These are phyloP conservation scores for Chrysoperla carnea DNA, from an alignment of 1,140 invertebrate species.

Conservation along the genomic window DNA sequence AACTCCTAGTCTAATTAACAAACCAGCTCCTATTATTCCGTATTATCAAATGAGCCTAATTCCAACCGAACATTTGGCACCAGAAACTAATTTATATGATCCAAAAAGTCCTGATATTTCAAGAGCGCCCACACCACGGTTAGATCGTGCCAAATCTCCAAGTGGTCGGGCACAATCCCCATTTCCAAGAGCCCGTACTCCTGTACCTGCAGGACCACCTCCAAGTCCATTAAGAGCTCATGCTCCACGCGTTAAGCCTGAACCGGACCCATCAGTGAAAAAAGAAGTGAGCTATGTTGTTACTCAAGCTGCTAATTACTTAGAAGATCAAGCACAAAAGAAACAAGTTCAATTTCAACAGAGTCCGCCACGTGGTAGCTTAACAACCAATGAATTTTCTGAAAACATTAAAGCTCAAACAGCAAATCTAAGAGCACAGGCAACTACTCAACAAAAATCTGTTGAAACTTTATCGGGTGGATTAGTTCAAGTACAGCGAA, in stretches of 20 bases:
- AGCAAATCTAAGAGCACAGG: too few relatives aligned
- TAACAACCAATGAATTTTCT: too few relatives aligned
- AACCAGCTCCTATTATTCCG: slow-evolving; percentile 41
- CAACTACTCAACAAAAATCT: slow-evolving; percentile 7
- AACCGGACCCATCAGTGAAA: slow-evolving; percentile 10
- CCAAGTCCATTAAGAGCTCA: slow-evolving; percentile 30
- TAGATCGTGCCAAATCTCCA: slow-evolving; percentile 16
- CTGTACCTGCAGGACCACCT: slow-evolving; percentile 34
- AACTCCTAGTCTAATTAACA: slow-evolving; percentile 42
- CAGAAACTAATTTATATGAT: slow-evolving; percentile 32
- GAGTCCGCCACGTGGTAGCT: too few relatives aligned
- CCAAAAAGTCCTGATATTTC: slow-evolving; percentile 31
- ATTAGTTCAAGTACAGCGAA: slow-evolving; percentile 33
- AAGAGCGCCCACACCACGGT: slow-evolving; percentile 33
- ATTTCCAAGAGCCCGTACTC: slow-evolving; percentile 22
- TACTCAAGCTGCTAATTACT: slow-evolving; percentile 6
- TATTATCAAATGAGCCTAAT: slow-evolving; percentile 46
- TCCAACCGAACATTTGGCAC: slow-evolving; percentile 31
- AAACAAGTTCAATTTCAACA: too few relatives aligned
- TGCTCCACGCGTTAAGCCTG: slow-evolving; percentile 6
- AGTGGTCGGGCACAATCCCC: slow-evolving; percentile 8
- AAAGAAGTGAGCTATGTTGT: slow-evolving; percentile 8
- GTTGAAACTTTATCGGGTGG: slow-evolving; percentile 25
- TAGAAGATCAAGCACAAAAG: too few relatives aligned
- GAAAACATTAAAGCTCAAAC: too few relatives aligned